Evolutionary conservation across 2,113 vertebrate species (phyloP).

Genomic region (Calonectris borealis): DNA sequence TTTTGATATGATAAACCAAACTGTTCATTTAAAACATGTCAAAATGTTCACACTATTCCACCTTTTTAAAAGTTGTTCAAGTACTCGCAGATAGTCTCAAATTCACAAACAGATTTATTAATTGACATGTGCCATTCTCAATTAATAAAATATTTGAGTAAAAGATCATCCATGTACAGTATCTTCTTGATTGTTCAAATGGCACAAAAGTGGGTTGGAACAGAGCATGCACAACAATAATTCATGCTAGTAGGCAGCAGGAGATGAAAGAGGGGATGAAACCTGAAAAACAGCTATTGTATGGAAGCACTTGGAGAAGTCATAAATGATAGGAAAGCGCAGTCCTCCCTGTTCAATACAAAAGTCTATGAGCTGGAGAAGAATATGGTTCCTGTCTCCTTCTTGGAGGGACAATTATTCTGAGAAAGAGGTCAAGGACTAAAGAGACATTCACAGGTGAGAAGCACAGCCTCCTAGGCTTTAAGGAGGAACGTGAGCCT

Average conservation of each 20-base stretch:
- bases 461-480: background rate
- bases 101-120: background rate
- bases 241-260: background rate
- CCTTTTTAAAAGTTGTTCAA: background rate
- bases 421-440: background rate
- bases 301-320: background rate
- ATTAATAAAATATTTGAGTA: background rate
- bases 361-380: background rate
- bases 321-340: background rate
- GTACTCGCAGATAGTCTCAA: background rate
- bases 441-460: background rate
- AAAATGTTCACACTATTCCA: background rate
- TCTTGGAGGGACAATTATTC: background rate
- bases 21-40: background rate
- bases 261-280: background rate
- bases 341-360: background rate
- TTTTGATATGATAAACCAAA: background rate
- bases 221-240: background rate
- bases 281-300: background rate
- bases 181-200: background rate
- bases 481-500: background rate
- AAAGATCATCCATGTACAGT: background rate
- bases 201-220: background rate
- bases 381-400: background rate
- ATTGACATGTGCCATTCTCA: background rate